Base-by-base conservation (phyloP, 2,888 invertebrate species). In the Mythimna lalbum region DNA sequence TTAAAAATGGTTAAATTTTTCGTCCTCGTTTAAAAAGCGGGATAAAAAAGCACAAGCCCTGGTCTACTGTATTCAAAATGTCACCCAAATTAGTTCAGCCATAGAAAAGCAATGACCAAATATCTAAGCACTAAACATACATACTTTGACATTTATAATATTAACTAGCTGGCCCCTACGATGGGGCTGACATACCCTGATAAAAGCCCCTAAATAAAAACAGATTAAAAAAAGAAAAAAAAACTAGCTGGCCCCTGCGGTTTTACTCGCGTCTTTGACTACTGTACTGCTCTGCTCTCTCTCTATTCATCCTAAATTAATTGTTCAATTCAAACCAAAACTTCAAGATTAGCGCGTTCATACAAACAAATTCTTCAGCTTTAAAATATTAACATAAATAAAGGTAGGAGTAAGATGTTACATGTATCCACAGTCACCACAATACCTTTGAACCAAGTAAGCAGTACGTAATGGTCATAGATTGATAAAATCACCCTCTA, bases 401-500 rank as follows among this genome's bases (percentile, higher is more conserved):
- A n/a, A 36, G 36, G 1, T 6, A 7, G 14, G 12, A 57, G 21
- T 12, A 21, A 33, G 36, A 36, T 57, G 21, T 57, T 33, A n/a
- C 21, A 57, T 36, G 33, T 69, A 69, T 57, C 39, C 39, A 43
- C 14, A 50, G 14, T 52, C 33, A 56, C 66, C 56, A 47, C 61
- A 47, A 53, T 57, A 68, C 23, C 52, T 66, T 59, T 27, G 49
- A 43, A 61, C 19, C 52, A 27, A 66, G 69, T 56, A 73, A 47
- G 66, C 52, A 63, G 31, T 63, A 36, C 27, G 60, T 66, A 69
- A 74, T 74, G 61, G 66, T 64, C 69, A 69, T 78, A 78, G 66
- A 62, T 79, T 75, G 78, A 79, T 78, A 78, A 79, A 68, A 78
- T 78, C 78, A 68, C 78, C 78, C 76, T 75, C 55, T 60, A 63